Evolutionary conservation across 2,113 vertebrate genomes (phyloP).

Genomic region (Psammodynastes pulverulentus): DNA sequence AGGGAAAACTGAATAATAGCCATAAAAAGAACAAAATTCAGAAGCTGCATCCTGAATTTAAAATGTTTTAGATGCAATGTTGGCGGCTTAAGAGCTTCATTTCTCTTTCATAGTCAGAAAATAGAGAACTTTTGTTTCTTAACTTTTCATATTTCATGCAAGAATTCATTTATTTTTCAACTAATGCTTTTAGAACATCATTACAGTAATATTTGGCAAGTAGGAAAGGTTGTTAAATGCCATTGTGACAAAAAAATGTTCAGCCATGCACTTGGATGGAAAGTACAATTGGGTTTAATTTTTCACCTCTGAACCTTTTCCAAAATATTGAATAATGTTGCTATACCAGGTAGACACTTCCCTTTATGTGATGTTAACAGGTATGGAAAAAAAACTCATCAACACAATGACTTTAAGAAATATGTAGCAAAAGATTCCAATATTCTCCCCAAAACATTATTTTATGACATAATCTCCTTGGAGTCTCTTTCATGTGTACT

Average conservation of each 20-base stretch:
- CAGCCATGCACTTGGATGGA: slow-evolving; percentile 31
- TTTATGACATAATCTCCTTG: slow-evolving; percentile 72
- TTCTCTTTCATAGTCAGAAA: slow-evolving; percentile 65
- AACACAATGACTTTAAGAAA: slow-evolving; percentile 49
- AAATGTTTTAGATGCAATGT: slow-evolving; percentile 60
- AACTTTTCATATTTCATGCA: slow-evolving; percentile 65
- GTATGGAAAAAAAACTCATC: slow-evolving; percentile 15
- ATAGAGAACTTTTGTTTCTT: slow-evolving; percentile 66
- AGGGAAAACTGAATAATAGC: slow-evolving; percentile 45
- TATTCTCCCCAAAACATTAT: slow-evolving; percentile 66
- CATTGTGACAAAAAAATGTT: slow-evolving; percentile 42
- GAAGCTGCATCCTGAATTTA: slow-evolving; percentile 63
- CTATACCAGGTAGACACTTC: slow-evolving; percentile 24
- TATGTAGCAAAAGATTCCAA: slow-evolving; percentile 69
- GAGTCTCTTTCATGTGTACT: slow-evolving; percentile 88
- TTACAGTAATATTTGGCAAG: slow-evolving; percentile 67
- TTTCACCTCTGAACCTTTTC: not conserved
- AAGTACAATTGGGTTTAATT: not conserved
- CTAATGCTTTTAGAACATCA: slow-evolving; percentile 61
- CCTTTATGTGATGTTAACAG: slow-evolving; percentile 28
- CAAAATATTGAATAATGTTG: not conserved
- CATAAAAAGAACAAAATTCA: slow-evolving; percentile 57
- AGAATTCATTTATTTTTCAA: slow-evolving; percentile 73
- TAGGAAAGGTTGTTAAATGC: slow-evolving; percentile 58
- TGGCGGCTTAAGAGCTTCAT: slow-evolving; percentile 66